phyloP scores from a whole-genome alignment of 2,888 invertebrate species.

The Notodonta dromedarius region DNA sequence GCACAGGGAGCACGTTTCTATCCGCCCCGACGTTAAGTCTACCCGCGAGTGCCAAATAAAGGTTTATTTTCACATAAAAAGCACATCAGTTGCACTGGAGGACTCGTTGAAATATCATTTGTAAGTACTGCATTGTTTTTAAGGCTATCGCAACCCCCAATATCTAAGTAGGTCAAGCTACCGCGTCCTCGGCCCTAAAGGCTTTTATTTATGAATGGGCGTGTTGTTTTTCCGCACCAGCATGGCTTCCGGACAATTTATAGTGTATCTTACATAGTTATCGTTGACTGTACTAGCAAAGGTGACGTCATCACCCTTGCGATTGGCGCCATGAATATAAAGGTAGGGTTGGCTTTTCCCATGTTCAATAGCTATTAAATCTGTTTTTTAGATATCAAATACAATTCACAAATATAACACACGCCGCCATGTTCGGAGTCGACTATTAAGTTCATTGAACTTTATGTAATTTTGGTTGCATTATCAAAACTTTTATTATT shows the following conservation, averaged over 20 bases:
- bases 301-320: constrained; percentile 49
- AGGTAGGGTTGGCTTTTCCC: constrained; percentile 42
- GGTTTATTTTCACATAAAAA: constrained; percentile 46
- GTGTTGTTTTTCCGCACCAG: constrained; percentile 54
- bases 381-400: constrained; percentile 7
- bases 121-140: constrained; percentile 59
- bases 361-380: constrained; percentile 34
- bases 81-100: constrained; percentile 61
- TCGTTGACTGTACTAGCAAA: constrained; percentile 17
- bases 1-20: constrained; percentile 63
- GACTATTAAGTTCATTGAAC: neutral
- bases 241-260: constrained; percentile 25
- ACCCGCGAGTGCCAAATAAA: constrained; percentile 59
- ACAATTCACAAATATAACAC: neutral
- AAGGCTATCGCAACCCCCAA: constrained; percentile 29
- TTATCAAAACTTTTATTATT: neutral
- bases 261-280: constrained; percentile 16
- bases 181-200: constrained; percentile 71
- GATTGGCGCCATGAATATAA: constrained; percentile 46
- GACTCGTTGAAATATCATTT: constrained; percentile 67
- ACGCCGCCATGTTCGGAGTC: no score
- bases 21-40: constrained; percentile 39
- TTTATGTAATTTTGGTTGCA: neutral
- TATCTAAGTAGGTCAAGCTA: constrained; percentile 76
- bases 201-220: constrained; percentile 73